Evolutionary conservation across 2,113 vertebrate species (phyloP).

Genomic region (Tympanuchus pallidicinctus): DNA sequence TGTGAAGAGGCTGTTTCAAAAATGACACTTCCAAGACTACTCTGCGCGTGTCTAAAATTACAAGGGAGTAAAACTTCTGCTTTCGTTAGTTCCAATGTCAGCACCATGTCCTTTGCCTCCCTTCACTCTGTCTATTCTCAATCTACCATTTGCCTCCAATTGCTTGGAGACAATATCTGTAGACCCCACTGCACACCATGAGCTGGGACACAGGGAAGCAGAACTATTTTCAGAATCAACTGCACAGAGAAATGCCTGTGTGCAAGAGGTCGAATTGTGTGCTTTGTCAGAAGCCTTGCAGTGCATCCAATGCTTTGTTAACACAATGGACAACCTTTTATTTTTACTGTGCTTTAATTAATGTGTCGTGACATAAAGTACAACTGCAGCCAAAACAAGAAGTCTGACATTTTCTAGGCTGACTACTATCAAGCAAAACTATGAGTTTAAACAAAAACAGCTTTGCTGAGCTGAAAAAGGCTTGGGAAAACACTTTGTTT

Average conservation of each 20-base stretch:
- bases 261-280: neutral
- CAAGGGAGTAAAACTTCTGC: neutral
- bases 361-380: neutral
- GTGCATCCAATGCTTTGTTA: fast-evolving
- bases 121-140: neutral
- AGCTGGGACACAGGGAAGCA: neutral
- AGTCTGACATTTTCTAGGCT: neutral
- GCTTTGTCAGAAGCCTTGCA: neutral
- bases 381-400: neutral
- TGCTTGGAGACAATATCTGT: neutral
- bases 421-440: neutral
- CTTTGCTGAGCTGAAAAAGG: neutral
- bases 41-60: neutral
- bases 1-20: neutral
- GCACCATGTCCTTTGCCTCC: neutral
- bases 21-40: conserved; percentile 22
- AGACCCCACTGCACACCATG: neutral
- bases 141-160: neutral
- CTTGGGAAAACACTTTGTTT: neutral
- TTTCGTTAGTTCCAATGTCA: conserved; percentile 16
- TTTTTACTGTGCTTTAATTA: neutral
- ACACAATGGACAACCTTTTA: fast-evolving
- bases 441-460: neutral
- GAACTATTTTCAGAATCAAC: neutral
- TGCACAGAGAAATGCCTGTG: neutral